Conservation (phyloP, 2,888 invertebrate species). For the Microplitis manilae region DNA sequence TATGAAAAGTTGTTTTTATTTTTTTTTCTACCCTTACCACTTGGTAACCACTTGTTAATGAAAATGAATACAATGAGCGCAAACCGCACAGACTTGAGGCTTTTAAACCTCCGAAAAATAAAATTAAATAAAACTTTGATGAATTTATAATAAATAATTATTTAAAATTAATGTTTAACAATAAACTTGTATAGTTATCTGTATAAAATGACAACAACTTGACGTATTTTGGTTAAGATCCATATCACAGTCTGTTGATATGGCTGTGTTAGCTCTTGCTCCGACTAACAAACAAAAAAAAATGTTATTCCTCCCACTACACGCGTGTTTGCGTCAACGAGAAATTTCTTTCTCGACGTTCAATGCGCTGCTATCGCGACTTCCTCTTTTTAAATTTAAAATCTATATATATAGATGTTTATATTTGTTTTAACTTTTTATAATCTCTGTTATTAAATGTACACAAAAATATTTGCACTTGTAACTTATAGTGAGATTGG, state of each 20-base stretch:
- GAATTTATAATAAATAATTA: neutral
- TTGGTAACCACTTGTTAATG: constrained; percentile 29
- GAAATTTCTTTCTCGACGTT: constrained; percentile 8
- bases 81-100: neutral
- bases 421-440: neutral
- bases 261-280: constrained; percentile 32
- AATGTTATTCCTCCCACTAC: neutral
- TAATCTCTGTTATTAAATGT: neutral
- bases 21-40: constrained; percentile 21
- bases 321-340: constrained; percentile 2
- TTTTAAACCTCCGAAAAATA: neutral
- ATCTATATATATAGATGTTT: constrained; percentile 9
- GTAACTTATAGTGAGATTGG: neutral
- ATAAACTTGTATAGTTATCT: constrained; percentile 3
- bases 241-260: constrained; percentile 38
- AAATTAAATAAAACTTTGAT: neutral
- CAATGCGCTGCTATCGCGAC: constrained; percentile 38
- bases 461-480: neutral
- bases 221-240: constrained; percentile 36
- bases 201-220: constrained; percentile 13
- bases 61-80: constrained; percentile 5
- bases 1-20: constrained; percentile 9
- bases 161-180: neutral
- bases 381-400: constrained; percentile 32
- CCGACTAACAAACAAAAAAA: neutral